Base-by-base conservation (phyloP, 2,888 invertebrate genomes). In the Andrena fulva region DNA sequence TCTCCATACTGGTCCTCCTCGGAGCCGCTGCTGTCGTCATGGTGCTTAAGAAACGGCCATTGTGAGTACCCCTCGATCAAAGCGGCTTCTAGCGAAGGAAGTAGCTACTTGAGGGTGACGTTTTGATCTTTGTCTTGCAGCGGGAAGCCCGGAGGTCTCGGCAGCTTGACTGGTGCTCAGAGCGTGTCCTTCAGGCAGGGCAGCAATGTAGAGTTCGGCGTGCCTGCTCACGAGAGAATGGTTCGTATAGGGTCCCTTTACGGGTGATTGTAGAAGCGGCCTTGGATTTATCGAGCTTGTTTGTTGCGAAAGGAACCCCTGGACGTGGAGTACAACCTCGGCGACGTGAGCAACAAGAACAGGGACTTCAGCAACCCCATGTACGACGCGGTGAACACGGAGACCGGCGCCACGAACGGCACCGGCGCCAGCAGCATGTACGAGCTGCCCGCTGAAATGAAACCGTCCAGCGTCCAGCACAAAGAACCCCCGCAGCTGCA, bases 361-460 rank as follows among this genome's bases (percentile, higher is more conserved):
- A 95, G 99, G 71, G 99, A 99, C 94, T 99, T 99, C 95, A 97
- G 98, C 92, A 99, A 99, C 95, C 99, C 99, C 66, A 99, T 99
- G 97, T 99, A 99, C 94, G 99, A 99, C 92, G 98, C 98, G 66
- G 97, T 97, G 74, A 96, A 97, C 87, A 95, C 96, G 85, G 96
- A 95, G 70, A 94, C 95, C 31, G 96, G 96, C 87, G 94, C 95
- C 42, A 95, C 94, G 70, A 94, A 96, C 86, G 95, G 95, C 85
- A 96, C 96, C 89, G 95, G 96, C 88, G 95, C 95, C 94, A 94
- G 94, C 89, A 97, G 97, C 89, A 96, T 97, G 89, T 98, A 97
- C 93, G 97, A 98, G 94, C 97, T 97, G 87, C 97, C 97, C 59
- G 96, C 96, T 73, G 97, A 96, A 92, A 96, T 96, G 92, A 96